Evolutionary conservation across 2,888 invertebrate species (phyloP).

Genomic region (Rhogogaster chlorosoma): DNA sequence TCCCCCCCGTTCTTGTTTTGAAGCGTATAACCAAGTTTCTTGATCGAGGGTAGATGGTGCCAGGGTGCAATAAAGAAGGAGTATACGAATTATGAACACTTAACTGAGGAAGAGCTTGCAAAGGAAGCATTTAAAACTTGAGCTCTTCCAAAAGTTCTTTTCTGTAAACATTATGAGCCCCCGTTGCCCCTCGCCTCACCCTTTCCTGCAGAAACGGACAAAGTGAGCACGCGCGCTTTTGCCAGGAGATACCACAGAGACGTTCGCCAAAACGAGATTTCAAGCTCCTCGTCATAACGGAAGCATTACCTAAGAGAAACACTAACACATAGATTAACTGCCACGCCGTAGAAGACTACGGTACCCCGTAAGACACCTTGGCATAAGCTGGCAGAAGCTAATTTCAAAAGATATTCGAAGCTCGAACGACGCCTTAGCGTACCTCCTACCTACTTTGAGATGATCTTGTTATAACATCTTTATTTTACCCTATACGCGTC

Average conservation of each 20-base stretch:
- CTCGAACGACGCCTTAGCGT: conserved; percentile 30
- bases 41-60: conserved; percentile 33
- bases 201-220: neutral
- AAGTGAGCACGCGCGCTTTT: conserved; percentile 19
- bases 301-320: conserved; percentile 27
- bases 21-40: conserved; percentile 19
- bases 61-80: conserved; percentile 54
- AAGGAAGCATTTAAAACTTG: conserved; percentile 65
- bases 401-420: conserved; percentile 38
- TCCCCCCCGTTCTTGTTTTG: neutral
- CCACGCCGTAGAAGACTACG: neutral
- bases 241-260: conserved; percentile 24
- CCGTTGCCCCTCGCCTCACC: conserved; percentile 19
- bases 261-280: conserved; percentile 39
- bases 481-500: conserved; percentile 22
- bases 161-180: conserved; percentile 70
- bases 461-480: conserved; percentile 42
- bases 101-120: conserved; percentile 69
- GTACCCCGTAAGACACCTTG: conserved; percentile 10
- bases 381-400: neutral
- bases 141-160: conserved; percentile 65
- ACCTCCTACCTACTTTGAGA: neutral
- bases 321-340: neutral
- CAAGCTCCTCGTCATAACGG: conserved; percentile 24
- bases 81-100: conserved; percentile 66